These are phyloP conservation scores for Nymphicus hollandicus DNA, from an alignment of 2,113 vertebrate genomes.

Conservation along the genomic window DNA sequence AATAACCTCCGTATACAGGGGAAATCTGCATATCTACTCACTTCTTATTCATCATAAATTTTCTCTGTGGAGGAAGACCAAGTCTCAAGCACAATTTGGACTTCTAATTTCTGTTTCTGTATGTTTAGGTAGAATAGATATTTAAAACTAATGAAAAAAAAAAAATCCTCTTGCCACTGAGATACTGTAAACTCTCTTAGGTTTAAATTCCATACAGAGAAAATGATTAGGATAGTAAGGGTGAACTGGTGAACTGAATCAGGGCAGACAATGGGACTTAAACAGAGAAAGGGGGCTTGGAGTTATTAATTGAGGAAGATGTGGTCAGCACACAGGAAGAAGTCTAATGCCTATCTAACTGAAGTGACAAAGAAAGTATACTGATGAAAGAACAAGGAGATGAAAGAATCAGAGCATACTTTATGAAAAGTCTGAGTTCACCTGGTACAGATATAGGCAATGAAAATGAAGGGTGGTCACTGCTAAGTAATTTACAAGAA, in stretches of 20 bases:
- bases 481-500: not conserved
- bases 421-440: not conserved
- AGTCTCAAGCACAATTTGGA: not conserved
- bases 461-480: not conserved
- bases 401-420: not conserved
- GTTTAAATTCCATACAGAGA: not conserved
- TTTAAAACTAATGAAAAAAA: not conserved
- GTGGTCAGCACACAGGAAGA: not conserved
- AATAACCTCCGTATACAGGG: not conserved
- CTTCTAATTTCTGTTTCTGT: not conserved
- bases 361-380: not conserved
- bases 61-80: not conserved
- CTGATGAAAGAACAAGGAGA: not conserved
- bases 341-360: not conserved
- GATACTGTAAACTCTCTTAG: not conserved
- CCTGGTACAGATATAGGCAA: not conserved
- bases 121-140: not conserved
- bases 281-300: not conserved
- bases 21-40: not conserved
- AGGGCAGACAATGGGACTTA: not conserved
- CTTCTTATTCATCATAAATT: not conserved
- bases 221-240: not conserved
- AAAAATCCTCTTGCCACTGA: not conserved
- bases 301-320: not conserved
- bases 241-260: not conserved